Evolutionary conservation across 2,888 invertebrate genomes (phyloP), one percentile per base, ranked within the genome.

Genomic region (Conomelus anceps): DNA sequence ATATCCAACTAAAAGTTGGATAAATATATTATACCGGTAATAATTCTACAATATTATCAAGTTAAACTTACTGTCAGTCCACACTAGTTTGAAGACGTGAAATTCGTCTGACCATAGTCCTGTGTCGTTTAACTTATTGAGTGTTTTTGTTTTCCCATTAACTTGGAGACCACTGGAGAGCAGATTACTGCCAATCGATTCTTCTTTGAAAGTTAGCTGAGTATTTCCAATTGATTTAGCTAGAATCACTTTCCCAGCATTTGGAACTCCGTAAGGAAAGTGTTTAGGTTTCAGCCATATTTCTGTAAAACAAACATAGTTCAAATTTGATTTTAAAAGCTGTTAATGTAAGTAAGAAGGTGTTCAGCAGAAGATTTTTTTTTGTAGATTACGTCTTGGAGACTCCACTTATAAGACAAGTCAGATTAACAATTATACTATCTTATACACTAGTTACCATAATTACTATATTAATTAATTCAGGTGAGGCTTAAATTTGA

Each of bases 51-150:
- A 87, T 22, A 22, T 13, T 87, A 29, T 17, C 1, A 63, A n/a
- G 4, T 63, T n/a, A n/a, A 22, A 88, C 89, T 86, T 23, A 89
- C 89, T 87, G 23, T 86, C 22, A 17, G 84, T 89, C 87, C 89
- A 89, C 23, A 23, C 24, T 23, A 89, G 20, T 86, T 89, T 89
- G 87, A 87, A 89, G 22, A 87, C 84, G 34, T 89, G 89, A 24
- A 84, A 89, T 3, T 87, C 84, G 23, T 89, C 23, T n/a, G 22
- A 63, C 89, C 89, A 89, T 17, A 87, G 87, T 13, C 22, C 63
- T 63, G 63, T 63, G 1, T 63, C n/a, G 1, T 63, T 63, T 7
- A 63, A 63, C n/a, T 63, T 63, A 1, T 63, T 63, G n/a, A 63
- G n/a, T 63, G 13, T 63, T n/a, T 63, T 63, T 3, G n/a, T 13